Evolutionary conservation across 2,888 invertebrate genomes (phyloP), one percentile per base, ranked within the genome.

Genomic region (Hypolimnas misippus): DNA sequence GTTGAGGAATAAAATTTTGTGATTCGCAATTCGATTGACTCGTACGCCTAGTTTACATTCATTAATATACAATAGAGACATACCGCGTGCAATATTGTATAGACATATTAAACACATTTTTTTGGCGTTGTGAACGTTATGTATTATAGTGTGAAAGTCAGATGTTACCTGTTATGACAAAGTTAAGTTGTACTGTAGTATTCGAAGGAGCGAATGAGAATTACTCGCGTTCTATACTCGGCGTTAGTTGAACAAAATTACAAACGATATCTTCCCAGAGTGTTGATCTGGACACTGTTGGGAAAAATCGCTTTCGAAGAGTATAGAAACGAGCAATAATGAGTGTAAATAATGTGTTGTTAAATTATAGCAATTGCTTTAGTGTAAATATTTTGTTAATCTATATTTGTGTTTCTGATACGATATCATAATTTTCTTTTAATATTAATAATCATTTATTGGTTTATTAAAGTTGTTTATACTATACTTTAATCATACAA

Each of bases 101-200:
- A 87, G 82, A 82, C 78, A 82, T 68, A 66, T 84, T 56, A 78
- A 82, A 87, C 80, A 87, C 81, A 87, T 87, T 84, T 84, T n/a
- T 66, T 89, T 88, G 87, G 88, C 91, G 91, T 91, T 91, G 89
- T 91, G 89, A 92, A 91, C 89, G 91, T 92, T 90, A 84, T 89
- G 88, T 90, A 89, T 85, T 87, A 89, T 88, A 89, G 84, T 85
- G 84, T 89, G 86, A 83, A 91, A 91, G 91, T 92, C 91, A 90
- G 87, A 91, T 92, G 92, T 92, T 92, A 92, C 92, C 92, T 91
- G 91, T 92, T 91, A 89, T 89, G 89, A 89, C 87, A 89, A 91
- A 90, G 84, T 89, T 66, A 86, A 88, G 86, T 84, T 90, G 89
- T 90, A 88, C 85, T 86, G 85, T 89, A 89, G 81, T 82, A 83